Evolutionary conservation across 1,140 invertebrate species (phyloP).

Genomic region (Drosophila orena): DNA sequence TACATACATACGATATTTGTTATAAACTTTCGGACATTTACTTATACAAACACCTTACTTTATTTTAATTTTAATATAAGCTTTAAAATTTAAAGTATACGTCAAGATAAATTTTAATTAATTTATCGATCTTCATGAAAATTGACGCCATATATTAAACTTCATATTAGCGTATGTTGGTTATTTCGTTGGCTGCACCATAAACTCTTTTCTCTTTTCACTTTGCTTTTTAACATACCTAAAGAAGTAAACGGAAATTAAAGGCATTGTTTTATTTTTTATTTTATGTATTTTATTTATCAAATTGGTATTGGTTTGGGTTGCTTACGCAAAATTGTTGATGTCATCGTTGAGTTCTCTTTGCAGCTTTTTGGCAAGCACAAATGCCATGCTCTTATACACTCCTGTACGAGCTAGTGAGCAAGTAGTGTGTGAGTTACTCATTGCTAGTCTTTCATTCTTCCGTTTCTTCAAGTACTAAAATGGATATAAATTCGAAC

Average conservation of each 20-base stretch:
- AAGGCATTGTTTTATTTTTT: slow-evolving; percentile 63
- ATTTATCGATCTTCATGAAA: slow-evolving; percentile 5
- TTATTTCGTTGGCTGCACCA: no score
- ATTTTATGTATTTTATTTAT: slow-evolving; percentile 10
- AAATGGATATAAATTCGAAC: no score
- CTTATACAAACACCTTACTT: neutral
- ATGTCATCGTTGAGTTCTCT: slow-evolving; percentile 71
- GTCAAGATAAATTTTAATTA: neutral
- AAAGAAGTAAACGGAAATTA: slow-evolving; percentile 49
- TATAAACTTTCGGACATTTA: neutral
- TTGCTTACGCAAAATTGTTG: slow-evolving; percentile 51
- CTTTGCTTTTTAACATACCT: no score
- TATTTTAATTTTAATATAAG: neutral
- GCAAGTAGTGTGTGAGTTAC: no score
- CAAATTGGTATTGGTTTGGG: slow-evolving; percentile 39
- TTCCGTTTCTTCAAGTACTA: no score
- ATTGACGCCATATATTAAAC: slow-evolving; percentile 68
- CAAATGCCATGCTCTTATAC: neutral
- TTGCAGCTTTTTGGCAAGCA: slow-evolving; percentile 38
- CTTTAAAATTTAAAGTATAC: neutral
- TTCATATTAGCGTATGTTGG: slow-evolving; percentile 48
- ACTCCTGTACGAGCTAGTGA: no score
- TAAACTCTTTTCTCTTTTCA: no score
- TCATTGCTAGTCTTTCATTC: no score
- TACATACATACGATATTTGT: slow-evolving; percentile 3